phyloP scores from a whole-genome alignment of 2,113 vertebrate genomes.

The Ceratotherium simum region DNA sequence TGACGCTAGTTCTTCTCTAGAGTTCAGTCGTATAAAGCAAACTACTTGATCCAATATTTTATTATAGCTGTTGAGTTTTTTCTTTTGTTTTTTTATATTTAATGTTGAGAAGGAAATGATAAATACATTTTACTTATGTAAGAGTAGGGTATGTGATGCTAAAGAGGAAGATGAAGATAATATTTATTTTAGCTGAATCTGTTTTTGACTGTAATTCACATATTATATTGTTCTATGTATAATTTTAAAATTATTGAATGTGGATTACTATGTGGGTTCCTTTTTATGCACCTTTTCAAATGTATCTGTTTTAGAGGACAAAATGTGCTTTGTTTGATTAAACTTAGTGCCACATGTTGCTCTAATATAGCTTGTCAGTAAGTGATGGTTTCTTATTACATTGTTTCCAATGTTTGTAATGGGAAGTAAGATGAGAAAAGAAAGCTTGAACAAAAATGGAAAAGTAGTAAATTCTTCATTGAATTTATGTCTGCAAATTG shows the following conservation, averaged over 20 bases:
- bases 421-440: background rate
- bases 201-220: constrained; percentile 9
- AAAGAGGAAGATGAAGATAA: background rate
- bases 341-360: background rate
- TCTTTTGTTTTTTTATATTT: constrained; percentile 27
- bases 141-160: background rate
- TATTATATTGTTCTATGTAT: background rate
- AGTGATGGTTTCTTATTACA: background rate
- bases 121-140: background rate
- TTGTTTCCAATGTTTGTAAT: constrained; percentile 33
- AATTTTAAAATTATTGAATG: background rate
- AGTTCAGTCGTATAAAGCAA: constrained; percentile 18
- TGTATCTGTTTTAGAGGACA: constrained; percentile 9
- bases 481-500: background rate
- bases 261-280: background rate
- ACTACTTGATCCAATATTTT: background rate
- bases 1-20: constrained; percentile 19
- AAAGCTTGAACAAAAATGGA: background rate
- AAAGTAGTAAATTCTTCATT: background rate
- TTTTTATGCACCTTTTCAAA: background rate
- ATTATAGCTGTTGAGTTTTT: constrained; percentile 25
- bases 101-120: constrained; percentile 31
- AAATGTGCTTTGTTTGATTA: constrained; percentile 25
- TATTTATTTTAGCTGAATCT: constrained; percentile 29
- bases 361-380: background rate